Conservation (phyloP, 2,797 vertebrate genomes). For the Onychomys torridus region DNA sequence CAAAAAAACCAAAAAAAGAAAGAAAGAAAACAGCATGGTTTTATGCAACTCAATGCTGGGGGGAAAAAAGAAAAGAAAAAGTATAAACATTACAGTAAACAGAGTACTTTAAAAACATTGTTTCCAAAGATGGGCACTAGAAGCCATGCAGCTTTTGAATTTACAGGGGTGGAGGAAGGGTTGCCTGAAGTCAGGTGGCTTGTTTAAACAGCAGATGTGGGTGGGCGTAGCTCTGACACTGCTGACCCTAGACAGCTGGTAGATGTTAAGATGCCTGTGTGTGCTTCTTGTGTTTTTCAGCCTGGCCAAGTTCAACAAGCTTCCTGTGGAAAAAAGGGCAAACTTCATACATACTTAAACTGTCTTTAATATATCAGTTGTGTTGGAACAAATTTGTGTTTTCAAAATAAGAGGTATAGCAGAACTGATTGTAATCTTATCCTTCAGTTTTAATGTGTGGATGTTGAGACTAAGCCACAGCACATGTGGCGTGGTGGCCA, state of each 20-base stretch:
- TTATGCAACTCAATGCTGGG: conserved; percentile 5
- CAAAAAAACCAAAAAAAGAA: too few species aligned
- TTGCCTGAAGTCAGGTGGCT: not conserved
- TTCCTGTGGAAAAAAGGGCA: not conserved
- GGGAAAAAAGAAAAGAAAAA: not conserved
- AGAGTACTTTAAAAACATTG: not conserved
- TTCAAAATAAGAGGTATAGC: conserved; percentile 34
- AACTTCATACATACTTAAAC: not conserved
- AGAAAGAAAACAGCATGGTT: not conserved
- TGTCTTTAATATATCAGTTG: not conserved
- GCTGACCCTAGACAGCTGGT: not conserved
- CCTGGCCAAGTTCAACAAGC: not conserved
- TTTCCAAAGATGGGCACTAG: not conserved
- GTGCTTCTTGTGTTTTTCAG: not conserved
- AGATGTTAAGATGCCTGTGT: not conserved
- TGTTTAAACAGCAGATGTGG: not conserved
- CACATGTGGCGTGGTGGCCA: not conserved
- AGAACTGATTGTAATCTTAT: not conserved
- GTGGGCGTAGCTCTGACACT: not conserved
- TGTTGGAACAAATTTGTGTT: conserved; percentile 12
- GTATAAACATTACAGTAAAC: not conserved
- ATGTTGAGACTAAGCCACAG: not conserved
- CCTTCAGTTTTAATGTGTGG: not conserved
- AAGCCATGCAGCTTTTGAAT: not conserved
- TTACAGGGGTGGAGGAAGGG: not conserved